phyloP scores from a whole-genome alignment of 2,797 vertebrate genomes.

The Sebastiscus albofasciatus region DNA sequence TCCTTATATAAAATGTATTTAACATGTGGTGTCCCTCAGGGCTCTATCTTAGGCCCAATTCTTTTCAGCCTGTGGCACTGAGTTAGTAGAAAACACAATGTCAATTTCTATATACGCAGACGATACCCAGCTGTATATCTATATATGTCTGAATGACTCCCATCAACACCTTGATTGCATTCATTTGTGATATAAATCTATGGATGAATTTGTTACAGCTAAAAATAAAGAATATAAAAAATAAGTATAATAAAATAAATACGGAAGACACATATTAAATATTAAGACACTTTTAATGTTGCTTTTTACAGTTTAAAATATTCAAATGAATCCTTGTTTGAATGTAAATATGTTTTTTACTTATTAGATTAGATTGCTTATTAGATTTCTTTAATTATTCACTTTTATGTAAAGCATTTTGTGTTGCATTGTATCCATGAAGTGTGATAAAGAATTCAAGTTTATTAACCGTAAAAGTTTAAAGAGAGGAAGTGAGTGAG shows the following conservation, averaged over 20 bases:
- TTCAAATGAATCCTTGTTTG: neutral
- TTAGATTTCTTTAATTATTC: neutral
- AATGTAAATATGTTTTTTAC: neutral
- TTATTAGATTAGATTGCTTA: neutral
- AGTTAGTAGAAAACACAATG: neutral
- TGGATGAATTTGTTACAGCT: neutral
- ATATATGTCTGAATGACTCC: neutral
- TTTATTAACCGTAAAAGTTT: slow-evolving; percentile 42
- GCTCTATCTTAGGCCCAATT: neutral
- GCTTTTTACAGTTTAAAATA: neutral
- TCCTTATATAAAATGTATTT: neutral
- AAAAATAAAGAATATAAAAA: neutral
- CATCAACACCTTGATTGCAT: neutral
- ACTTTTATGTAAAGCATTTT: neutral
- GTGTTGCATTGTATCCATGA: neutral
- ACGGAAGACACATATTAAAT: neutral
- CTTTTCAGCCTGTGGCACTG: neutral
- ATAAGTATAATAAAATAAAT: neutral
- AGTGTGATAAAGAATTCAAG: neutral
- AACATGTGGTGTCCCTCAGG: neutral
- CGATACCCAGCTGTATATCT: neutral
- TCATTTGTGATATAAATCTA: neutral
- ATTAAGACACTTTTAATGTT: neutral
- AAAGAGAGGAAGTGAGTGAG: slow-evolving; percentile 56
- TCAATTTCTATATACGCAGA: neutral